Base-by-base conservation (phyloP, 2,113 vertebrate genomes). In the Osmerus eperlanus region DNA sequence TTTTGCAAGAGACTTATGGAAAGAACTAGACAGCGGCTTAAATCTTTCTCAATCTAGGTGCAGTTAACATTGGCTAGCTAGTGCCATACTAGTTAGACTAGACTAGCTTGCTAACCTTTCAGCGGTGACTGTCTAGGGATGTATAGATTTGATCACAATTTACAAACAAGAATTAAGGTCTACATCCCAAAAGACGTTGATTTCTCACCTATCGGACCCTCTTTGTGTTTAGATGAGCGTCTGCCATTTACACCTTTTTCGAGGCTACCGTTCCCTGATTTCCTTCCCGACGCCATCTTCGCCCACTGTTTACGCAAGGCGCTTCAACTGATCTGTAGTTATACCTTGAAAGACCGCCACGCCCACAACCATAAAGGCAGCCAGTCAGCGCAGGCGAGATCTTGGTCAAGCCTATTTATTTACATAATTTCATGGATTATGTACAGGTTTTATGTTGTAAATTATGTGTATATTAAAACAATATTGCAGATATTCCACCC, bases 281-380 rank as follows among this genome's bases (percentile, higher is more conserved):
- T 92, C 83, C 82, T 89, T 6, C 28, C 77, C 29, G 91, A 89
- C 91, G 92, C 92, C 92, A 93, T 93, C 75, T 92, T 91, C 82
- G 53, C 78, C 73, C 70, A 47, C 80, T 79, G 78, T 83, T 83
- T 76, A 78, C 78, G 72, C 68, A 53, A 75, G 73, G 78, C 84
- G 84, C 81, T 63, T 82, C 76, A 69, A 69, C n/a, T 79, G 72
- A 47, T 69, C 58, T 9, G 32, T 84, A 56, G 29, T 61, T 73
- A 70, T 84, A 90, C 85, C 86, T 82, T 79, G 23, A 9, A 67
- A 55, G 0, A 1, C 13, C 12, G 67, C 41, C 65, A 77, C 87
- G 82, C 88, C 89, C 74, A 77, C 2, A 0, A 11, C 0, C 13
- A 2, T 19, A 63, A 52, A 28, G 1, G 0, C 0, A 84, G n/a